Evolutionary conservation across 2,888 invertebrate species (phyloP).

Genomic region (Apamea anceps): DNA sequence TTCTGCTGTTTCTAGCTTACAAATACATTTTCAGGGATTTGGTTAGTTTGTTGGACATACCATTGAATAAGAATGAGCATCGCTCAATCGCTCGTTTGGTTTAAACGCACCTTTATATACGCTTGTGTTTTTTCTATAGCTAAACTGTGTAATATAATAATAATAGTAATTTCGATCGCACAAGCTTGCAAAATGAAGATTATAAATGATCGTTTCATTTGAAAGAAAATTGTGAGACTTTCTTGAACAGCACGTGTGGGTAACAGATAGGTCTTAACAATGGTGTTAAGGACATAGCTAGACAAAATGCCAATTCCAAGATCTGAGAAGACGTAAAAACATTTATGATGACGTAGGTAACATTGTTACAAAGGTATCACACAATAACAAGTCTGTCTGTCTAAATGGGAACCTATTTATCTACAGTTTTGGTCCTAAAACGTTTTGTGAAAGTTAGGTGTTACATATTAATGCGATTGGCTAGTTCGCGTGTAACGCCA

Average conservation of each 20-base stretch:
- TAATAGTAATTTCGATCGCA: background rate
- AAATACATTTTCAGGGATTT: background rate
- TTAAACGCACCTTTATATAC: background rate
- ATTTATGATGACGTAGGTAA: conserved; percentile 9
- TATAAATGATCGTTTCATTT: background rate
- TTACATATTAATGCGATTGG: conserved; percentile 14
- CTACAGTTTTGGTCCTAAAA: conserved; percentile 8
- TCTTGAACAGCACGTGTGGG: background rate
- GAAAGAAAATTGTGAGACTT: background rate
- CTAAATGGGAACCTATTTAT: background rate
- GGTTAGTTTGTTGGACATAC: background rate
- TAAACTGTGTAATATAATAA: no score
- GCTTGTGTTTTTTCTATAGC: background rate
- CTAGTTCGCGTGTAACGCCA: conserved; percentile 14
- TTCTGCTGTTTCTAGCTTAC: background rate
- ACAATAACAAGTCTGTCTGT: conserved; percentile 7
- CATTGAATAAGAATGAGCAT: background rate
- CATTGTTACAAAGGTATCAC: conserved; percentile 15
- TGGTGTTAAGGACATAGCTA: background rate
- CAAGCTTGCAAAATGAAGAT: background rate
- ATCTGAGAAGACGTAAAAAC: background rate
- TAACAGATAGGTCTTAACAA: conserved; percentile 1
- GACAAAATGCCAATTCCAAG: conserved; percentile 18
- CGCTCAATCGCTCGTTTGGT: background rate
- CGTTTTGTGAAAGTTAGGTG: background rate